Percentiles rank a stretch among this genome's conserved stretches.
These are phyloP conservation scores for Berghia stephanieae DNA, from an alignment of 1,140 invertebrate species.

Conservation along the genomic window DNA sequence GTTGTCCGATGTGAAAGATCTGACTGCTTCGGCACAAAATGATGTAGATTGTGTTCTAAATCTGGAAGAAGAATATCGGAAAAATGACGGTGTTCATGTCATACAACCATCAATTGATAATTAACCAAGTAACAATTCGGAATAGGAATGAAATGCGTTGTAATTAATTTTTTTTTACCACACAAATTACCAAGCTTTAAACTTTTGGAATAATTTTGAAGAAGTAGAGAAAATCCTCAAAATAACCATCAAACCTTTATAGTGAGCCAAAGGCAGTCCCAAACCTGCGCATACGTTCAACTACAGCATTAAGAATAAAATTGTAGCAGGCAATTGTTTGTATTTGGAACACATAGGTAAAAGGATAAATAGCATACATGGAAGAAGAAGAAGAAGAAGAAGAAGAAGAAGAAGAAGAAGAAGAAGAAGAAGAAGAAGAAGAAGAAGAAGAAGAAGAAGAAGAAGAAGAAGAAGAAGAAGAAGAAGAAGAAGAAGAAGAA, in stretches of 20 bases:
- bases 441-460: not conserved
- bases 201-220: not conserved
- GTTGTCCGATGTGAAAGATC: not conserved
- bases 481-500: not conserved
- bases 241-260: no score
- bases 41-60: not conserved
- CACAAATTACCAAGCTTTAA: not conserved
- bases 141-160: not conserved
- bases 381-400: not conserved
- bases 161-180: not conserved
- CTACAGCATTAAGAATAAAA: no score
- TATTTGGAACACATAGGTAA: not conserved
- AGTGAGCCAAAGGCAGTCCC: no score
- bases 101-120: no score
- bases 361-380: not conserved
- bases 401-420: not conserved
- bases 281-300: no score
- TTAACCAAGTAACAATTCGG: not conserved
- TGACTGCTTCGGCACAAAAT: not conserved
- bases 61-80: constrained; percentile 8
- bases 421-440: not conserved
- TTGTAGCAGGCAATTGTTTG: no score
- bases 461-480: not conserved
- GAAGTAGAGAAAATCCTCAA: not conserved
- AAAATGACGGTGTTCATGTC: no score